Evolutionary conservation across 2,113 vertebrate species (phyloP).

Genomic region (Turnix velox): DNA sequence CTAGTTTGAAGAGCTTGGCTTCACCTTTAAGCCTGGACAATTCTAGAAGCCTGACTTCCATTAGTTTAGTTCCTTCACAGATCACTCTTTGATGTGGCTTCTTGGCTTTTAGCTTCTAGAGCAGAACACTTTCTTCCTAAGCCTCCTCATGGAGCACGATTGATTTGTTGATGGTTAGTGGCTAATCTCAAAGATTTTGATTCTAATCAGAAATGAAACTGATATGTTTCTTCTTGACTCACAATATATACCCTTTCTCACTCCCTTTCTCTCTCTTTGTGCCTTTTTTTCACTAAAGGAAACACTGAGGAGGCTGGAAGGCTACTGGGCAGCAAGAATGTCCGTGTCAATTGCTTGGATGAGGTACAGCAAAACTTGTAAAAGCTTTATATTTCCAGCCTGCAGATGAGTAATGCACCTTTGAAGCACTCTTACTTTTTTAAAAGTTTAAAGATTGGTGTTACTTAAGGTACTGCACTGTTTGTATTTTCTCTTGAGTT

Average conservation of each 20-base stretch:
- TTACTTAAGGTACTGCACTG: not conserved
- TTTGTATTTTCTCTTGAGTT: not conserved
- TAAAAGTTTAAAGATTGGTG: not conserved
- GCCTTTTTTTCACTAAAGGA: conserved; percentile 68
- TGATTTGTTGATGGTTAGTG: not conserved
- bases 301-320: conserved; percentile 88
- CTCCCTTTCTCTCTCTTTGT: not conserved
- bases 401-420: not conserved
- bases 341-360: conserved; percentile 95
- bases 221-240: not conserved
- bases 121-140: not conserved
- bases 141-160: not conserved
- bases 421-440: not conserved
- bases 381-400: not conserved
- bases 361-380: conserved; percentile 79
- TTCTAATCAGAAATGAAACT: not conserved
- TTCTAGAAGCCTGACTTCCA: not conserved
- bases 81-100: not conserved
- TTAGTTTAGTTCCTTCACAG: not conserved
- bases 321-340: conserved; percentile 90
- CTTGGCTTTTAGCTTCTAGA: not conserved
- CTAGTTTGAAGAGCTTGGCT: not conserved
- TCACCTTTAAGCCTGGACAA: not conserved
- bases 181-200: not conserved
- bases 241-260: not conserved